Evolutionary conservation across 1,140 invertebrate genomes (phyloP), one percentile per base, ranked within the genome.

Genomic region (Drosophila biarmipes): DNA sequence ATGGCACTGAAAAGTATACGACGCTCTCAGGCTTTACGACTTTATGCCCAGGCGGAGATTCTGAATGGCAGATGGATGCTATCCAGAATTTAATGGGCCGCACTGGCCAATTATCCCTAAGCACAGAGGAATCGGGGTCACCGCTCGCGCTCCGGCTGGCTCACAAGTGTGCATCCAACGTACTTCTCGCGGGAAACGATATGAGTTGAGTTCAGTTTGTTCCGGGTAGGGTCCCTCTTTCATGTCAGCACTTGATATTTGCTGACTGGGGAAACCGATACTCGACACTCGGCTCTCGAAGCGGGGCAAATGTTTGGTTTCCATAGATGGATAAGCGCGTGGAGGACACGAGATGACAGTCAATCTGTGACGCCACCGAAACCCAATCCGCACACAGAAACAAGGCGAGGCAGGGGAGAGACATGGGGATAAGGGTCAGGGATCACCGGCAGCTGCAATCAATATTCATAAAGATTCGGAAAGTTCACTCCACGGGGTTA

Each of bases 51-150:
- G 34, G 14, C 31, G 21, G 14, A 27, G 63, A 37, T 34, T 27
- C 29, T n/a, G 48, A 17, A 43, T 43, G 15, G n/a, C 5, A 14
- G 31, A 14, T 40, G 29, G 63, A 69, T 56, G 51, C 40, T 40
- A 73, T 64, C 52, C 73, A 52, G 31, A 62, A 86, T 48, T 86
- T 89, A 89, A 89, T 86, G 81, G 81, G 74, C 61, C 74, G 66
- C 82, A 79, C 31, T 37, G 61, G 57, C 67, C 84, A 86, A 89
- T 89, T 78, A 89, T 62, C 29, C 14, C 58, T 15, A 8, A 27
- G 45, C 66, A 55, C 43, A 57, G 45, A 51, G 53, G 37, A 68
- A 49, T 68, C 48, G 62, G 55, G 67, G 67, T 71, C 67, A 71
- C 64, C 67, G 45, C 49, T 71, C 69, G 40, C 67, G 67, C 67